Evolutionary conservation across 2,888 invertebrate species (phyloP).

Genomic region (Coecobrya sp.): DNA sequence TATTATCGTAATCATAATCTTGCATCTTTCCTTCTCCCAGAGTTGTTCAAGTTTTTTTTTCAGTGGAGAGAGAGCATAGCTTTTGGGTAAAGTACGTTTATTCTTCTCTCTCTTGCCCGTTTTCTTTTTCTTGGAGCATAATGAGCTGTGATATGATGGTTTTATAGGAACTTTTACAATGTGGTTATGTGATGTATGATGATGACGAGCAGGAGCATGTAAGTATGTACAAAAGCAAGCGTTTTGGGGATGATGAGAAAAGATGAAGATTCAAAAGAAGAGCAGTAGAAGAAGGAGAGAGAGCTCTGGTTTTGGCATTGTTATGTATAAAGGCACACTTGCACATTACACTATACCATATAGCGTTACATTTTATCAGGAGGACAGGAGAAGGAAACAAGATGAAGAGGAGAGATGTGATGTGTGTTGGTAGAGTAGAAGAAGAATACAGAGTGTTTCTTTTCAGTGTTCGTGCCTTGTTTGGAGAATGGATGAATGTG

Average conservation of each 20-base stretch:
- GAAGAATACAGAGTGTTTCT: conserved; percentile 42
- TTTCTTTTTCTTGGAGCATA: conserved; percentile 64
- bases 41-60: conserved; percentile 5
- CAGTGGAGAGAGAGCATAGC: not conserved
- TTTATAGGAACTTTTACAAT: conserved; percentile 77
- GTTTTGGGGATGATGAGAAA: conserved; percentile 8
- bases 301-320: not conserved
- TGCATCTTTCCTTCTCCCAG: conserved; percentile 44
- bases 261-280: conserved; percentile 30
- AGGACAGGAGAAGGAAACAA: conserved; percentile 61
- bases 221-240: not conserved
- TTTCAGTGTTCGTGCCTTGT: conserved; percentile 69
- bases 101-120: not conserved
- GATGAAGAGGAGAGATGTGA: conserved; percentile 64
- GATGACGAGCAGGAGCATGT: conserved; percentile 55
- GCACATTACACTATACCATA: not conserved
- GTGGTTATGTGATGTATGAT: conserved; percentile 79
- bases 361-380: conserved; percentile 43
- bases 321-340: not conserved
- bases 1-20: conserved; percentile 66
- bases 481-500: conserved; percentile 75
- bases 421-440: conserved; percentile 48
- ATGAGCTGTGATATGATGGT: conserved; percentile 79
- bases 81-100: conserved; percentile 48
- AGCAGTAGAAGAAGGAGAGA: not conserved